Percentiles rank a stretch among this genome's conserved stretches.
Evolutionary conservation across 37 sponge, comb jelly and placozoan genomes (phyloP).

Genomic region (Agelas oroides): DNA sequence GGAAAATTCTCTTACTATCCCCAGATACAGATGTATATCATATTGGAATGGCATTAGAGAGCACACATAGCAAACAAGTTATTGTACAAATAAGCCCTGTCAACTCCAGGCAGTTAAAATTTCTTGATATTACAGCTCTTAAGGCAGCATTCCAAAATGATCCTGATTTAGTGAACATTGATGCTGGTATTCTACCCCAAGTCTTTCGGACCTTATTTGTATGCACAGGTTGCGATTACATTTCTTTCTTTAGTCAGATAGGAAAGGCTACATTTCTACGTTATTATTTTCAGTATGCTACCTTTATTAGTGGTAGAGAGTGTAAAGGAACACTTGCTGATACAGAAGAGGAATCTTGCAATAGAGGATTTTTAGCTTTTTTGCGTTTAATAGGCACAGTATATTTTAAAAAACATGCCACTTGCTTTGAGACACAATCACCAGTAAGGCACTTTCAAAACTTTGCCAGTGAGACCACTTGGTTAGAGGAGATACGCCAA

Average conservation of each 20-base stretch:
- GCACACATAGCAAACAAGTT: background rate
- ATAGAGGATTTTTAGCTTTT: conserved; percentile 20
- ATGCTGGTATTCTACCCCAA: conserved; percentile 12
- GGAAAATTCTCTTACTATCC: background rate
- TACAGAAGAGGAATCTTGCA: background rate
- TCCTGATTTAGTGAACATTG: conserved; percentile 33
- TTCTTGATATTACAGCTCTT: background rate
- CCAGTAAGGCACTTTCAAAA: conserved; percentile 1
- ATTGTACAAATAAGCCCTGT: conserved; percentile 19
- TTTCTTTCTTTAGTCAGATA: conserved; percentile 18
- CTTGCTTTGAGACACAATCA: conserved; percentile 7
- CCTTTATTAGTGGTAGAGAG: conserved; percentile 25
- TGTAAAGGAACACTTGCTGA: conserved; percentile 22
- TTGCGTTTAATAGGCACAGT: conserved; percentile 30
- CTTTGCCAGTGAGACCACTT: background rate
- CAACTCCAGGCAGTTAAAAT: background rate
- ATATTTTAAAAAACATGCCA: conserved; percentile 34
- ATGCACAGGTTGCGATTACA: conserved; percentile 30
- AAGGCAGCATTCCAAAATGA: conserved; percentile 11
- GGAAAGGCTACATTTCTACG: conserved; percentile 39
- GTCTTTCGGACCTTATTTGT: conserved; percentile 11
- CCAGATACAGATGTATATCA: conserved; percentile 43
- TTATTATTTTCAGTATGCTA: conserved; percentile 27
- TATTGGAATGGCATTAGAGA: conserved; percentile 20
- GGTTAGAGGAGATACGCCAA: conserved; percentile 36